Evolutionary conservation across 1,140 invertebrate genomes (phyloP).

Genomic region (Pogonus chalceus): DNA sequence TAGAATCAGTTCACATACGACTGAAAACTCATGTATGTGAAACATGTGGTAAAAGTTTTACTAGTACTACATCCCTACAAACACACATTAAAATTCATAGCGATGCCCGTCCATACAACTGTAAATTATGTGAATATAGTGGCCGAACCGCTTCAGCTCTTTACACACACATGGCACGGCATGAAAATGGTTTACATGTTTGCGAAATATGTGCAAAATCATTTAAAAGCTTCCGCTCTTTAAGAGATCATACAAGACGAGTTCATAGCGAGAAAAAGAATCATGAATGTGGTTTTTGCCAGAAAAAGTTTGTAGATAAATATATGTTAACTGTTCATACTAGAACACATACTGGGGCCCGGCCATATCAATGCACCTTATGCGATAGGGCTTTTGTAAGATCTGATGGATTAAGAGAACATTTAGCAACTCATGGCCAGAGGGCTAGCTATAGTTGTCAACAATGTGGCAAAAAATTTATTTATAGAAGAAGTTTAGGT

Average conservation of each 20-base stretch:
- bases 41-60: constrained; percentile 42
- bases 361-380: constrained; percentile 19
- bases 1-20: constrained; percentile 19
- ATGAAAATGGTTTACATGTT: constrained; percentile 20
- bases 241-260: constrained; percentile 23
- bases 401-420: constrained; percentile 20
- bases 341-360: constrained; percentile 21
- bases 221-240: constrained; percentile 23
- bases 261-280: constrained; percentile 22
- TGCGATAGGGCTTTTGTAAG: constrained; percentile 19
- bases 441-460: constrained; percentile 13
- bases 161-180: constrained; percentile 24
- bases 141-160: constrained; percentile 22
- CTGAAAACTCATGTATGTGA: constrained; percentile 32
- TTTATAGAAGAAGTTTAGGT: constrained; percentile 14
- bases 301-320: constrained; percentile 22
- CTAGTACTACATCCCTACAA: constrained; percentile 45
- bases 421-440: constrained; percentile 17
- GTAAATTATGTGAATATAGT: constrained; percentile 42
- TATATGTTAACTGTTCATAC: constrained; percentile 23
- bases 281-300: constrained; percentile 23
- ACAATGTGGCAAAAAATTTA: constrained; percentile 18
- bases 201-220: constrained; percentile 26
- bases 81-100: constrained; percentile 67
- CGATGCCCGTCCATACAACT: constrained; percentile 49